A percentile compares a stretch with the other conserved stretches of the same genome.
Evolutionary conservation across 2,888 invertebrate genomes (phyloP).

Genomic region (Dicyrtoma fusca): DNA sequence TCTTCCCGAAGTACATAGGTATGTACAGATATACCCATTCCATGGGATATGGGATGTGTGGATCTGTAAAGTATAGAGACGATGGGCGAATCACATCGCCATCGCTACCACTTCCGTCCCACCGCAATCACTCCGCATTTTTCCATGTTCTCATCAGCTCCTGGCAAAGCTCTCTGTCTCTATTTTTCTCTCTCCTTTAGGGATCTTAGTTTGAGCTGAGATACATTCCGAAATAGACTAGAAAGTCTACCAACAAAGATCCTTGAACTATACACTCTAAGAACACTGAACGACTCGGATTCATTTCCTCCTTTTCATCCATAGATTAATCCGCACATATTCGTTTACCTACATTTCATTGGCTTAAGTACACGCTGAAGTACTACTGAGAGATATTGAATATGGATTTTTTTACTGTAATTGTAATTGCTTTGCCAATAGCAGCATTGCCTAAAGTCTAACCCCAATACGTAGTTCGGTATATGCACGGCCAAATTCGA

Average conservation of each 20-base stretch:
- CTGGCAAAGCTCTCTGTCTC: conserved; percentile 23
- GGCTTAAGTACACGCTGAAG: too few species aligned
- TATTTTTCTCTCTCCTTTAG: conserved; percentile 4
- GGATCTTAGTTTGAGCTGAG: neutral
- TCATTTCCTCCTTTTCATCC: too few species aligned
- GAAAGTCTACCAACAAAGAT: neutral
- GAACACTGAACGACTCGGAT: too few species aligned
- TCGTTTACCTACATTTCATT: too few species aligned
- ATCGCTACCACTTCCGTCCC: conserved; percentile 39
- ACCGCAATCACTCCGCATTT: conserved; percentile 48
- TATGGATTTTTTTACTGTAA: too few species aligned
- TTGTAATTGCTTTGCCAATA: too few species aligned
- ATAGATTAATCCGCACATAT: too few species aligned
- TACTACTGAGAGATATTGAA: too few species aligned
- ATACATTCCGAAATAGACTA: conserved; percentile 1
- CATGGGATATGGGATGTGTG: neutral
- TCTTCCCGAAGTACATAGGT: neutral
- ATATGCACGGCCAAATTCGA: too few species aligned
- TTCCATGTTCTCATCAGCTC: conserved; percentile 40
- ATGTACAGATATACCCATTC: neutral
- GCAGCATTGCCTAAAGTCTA: too few species aligned
- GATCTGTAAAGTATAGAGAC: conserved; percentile 4
- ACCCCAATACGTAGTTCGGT: too few species aligned
- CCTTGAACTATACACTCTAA: neutral
- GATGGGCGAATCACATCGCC: neutral